Base-by-base conservation (phyloP, 1,140 invertebrate genomes). In the Tenebrio molitor region DNA sequence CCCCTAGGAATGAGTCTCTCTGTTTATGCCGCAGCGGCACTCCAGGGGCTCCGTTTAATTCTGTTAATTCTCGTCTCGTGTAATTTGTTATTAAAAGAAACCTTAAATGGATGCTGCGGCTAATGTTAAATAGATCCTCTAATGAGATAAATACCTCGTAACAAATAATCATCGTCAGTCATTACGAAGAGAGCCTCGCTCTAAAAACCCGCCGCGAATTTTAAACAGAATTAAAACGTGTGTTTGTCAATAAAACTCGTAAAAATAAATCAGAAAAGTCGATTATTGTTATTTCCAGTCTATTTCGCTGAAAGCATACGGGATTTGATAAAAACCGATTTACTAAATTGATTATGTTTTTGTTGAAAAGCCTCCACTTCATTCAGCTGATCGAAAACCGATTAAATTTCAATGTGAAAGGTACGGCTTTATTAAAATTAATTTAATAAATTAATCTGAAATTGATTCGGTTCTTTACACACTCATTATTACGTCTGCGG, bases 41-140 rank as follows among this genome's bases (percentile, higher is more conserved):
- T n/a, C 46, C 21, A 19, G 46, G 46, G 16, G 46, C 19, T 53
- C 46, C 6, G 8, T 53, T 2, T 53, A 23, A 53, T 21, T 53
- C 46, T 53, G 21, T 53, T 53, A 53, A 21, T 53, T 53, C 21
- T 53, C 42, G 8, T 12, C 17, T 53, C 10, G 10, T 10, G 21
- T 53, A 23, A 21, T 53, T 53, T 53, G 46, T 53, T 15, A 21
- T 53, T 53, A 53, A 25, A n/a, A 21, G 46, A n/a, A 21, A 53
- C 46, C 46, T 12, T 53, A 21, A 23, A 53, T 46, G 10, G 14
- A 53, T 53, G 19, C 17, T 19, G 7, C 10, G 8, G 16, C 10
- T 23, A 19, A 53, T 5, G 10, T 2, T 53, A 23, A 53, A n/a
- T 53, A 53, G 46, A 53, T 53, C 19, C 10, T 53, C 8, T 23